These are phyloP conservation scores for Rhineura floridana DNA, from an alignment of 2,113 vertebrate species.

Conservation along the genomic window DNA sequence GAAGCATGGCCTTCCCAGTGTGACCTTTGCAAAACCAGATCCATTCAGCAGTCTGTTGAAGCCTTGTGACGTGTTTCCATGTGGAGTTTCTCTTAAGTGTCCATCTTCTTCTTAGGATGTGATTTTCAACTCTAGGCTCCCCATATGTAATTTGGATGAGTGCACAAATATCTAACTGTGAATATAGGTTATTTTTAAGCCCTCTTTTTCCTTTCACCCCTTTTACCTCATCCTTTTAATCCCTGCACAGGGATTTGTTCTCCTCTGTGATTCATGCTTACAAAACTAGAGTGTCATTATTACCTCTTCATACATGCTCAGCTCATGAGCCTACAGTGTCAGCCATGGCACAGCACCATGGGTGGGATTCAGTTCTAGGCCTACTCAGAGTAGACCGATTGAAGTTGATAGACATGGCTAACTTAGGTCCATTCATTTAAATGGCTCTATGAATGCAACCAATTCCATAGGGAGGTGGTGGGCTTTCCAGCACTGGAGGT, in stretches of 20 bases:
- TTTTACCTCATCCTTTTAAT: too few species aligned
- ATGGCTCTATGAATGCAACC: too few species aligned
- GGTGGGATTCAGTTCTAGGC: too few species aligned
- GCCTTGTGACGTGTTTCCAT: neutral
- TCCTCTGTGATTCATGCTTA: neutral
- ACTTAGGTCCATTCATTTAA: too few species aligned
- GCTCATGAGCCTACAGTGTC: neutral
- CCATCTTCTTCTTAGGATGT: neutral
- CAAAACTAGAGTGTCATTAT: neutral
- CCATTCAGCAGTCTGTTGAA: neutral
- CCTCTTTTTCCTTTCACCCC: neutral
- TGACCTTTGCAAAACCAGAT: neutral
- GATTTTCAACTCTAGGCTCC: neutral
- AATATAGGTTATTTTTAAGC: neutral
- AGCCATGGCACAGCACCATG: neutral
- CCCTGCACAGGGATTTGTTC: neutral
- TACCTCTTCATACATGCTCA: neutral
- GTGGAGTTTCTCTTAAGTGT: neutral
- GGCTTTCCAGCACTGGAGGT: too few species aligned
- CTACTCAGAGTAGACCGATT: too few species aligned
- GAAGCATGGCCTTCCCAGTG: neutral
- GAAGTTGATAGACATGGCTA: too few species aligned
- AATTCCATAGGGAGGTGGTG: too few species aligned
- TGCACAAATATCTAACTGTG: neutral
- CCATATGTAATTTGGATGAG: neutral